A percentile compares a stretch with the other conserved stretches of the same genome.
These are phyloP conservation scores for Galagoides demidoff DNA, from an alignment of 2,797 vertebrate genomes.

Conservation along the genomic window DNA sequence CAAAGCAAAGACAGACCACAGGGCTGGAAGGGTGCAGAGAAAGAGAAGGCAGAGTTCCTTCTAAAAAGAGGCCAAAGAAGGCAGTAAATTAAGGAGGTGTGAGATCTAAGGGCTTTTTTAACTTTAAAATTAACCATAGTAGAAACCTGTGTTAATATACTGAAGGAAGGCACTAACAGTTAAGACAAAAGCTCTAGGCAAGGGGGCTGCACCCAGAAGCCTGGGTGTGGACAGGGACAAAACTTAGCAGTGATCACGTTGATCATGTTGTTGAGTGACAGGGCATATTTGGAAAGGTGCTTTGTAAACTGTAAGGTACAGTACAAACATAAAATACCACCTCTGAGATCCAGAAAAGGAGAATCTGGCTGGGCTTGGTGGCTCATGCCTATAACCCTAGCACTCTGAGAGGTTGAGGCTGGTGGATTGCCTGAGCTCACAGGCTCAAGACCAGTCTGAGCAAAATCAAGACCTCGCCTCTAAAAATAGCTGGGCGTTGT, in stretches of 20 bases:
- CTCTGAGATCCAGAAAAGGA: conserved; percentile 16
- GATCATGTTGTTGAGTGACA: neutral
- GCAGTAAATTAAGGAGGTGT: neutral
- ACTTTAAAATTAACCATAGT: conserved; percentile 62
- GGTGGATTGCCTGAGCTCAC: no score
- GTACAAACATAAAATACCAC: neutral
- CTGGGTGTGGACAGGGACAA: neutral
- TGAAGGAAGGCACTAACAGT: neutral
- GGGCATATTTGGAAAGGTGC: neutral
- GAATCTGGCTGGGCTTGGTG: neutral
- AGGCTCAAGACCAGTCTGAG: no score
- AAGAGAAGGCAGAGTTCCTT: neutral
- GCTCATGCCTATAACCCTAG: no score
- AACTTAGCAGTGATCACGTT: neutral
- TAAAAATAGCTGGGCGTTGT: no score
- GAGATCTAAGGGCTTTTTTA: conserved; percentile 31
- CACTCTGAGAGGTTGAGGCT: no score
- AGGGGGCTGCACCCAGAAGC: neutral
- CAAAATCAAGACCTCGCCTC: no score
- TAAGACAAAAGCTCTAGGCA: neutral
- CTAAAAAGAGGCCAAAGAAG: conserved; percentile 23
- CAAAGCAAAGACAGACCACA: neutral
- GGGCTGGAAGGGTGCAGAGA: neutral
- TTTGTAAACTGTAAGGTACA: neutral
- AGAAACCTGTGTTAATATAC: conserved; percentile 41